Percentiles rank a stretch among this genome's conserved stretches.
phyloP scores from a whole-genome alignment of 2,888 invertebrate species.

The Drosophila affinis region DNA sequence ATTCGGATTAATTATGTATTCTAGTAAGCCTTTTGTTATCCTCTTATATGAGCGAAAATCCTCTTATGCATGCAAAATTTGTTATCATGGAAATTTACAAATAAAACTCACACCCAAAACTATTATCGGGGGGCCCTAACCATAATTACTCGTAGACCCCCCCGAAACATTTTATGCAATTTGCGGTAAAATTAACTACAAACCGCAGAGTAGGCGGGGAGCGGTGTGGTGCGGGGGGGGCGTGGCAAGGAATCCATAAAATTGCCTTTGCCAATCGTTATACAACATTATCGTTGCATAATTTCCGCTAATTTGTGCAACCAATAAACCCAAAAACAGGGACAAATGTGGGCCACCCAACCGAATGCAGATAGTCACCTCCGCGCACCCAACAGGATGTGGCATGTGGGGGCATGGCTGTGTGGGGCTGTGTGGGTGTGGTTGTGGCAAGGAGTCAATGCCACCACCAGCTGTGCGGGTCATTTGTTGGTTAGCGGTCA shows the following conservation, averaged over 20 bases:
- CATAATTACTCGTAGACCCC: neutral
- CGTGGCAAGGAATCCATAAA: constrained; percentile 21
- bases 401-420: neutral
- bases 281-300: constrained; percentile 66
- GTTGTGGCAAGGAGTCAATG: constrained; percentile 7
- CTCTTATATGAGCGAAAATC: constrained; percentile 19
- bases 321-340: constrained; percentile 37
- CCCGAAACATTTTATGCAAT: constrained; percentile 17
- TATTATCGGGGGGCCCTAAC: neutral
- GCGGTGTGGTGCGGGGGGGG: neutral
- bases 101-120: constrained; percentile 9
- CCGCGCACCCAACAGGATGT: neutral
- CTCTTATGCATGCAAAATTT: constrained; percentile 27
- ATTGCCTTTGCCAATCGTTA: constrained; percentile 29
- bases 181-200: constrained; percentile 35
- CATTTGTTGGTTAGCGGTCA: constrained; percentile 53
- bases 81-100: constrained; percentile 21
- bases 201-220: constrained; percentile 13
- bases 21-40: constrained; percentile 26
- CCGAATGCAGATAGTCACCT: constrained; percentile 21
- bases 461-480: constrained; percentile 62
- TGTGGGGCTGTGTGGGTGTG: neutral
- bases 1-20: too few species aligned
- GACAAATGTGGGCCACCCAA: constrained; percentile 22
- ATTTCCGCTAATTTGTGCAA: constrained; percentile 67